Evolutionary conservation across 2,113 vertebrate species (phyloP).

Genomic region (Daboia siamensis): DNA sequence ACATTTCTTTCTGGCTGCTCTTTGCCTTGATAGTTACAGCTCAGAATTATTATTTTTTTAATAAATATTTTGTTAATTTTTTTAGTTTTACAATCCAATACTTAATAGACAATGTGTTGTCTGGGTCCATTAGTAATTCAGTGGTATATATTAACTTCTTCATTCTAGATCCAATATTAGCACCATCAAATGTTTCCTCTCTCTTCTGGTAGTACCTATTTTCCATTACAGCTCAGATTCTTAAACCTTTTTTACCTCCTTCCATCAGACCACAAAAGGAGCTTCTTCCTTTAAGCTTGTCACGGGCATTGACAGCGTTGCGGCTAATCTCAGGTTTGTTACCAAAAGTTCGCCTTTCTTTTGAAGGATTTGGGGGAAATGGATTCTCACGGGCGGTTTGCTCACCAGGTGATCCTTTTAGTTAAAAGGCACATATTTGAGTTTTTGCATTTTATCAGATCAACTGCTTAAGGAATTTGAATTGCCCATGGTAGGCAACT

Average conservation of each 20-base stretch:
- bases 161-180: too few relatives aligned
- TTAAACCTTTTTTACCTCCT: background rate
- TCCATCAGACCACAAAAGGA: conserved; percentile 91
- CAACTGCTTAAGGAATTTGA: background rate
- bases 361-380: background rate
- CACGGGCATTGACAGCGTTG: conserved; percentile 89
- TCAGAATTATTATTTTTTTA: too few relatives aligned
- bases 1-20: background rate
- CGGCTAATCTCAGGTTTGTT: conserved; percentile 87
- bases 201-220: too few relatives aligned
- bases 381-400: background rate
- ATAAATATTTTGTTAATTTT: too few relatives aligned
- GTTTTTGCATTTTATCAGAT: background rate
- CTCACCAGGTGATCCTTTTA: background rate
- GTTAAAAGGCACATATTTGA: background rate
- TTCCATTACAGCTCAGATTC: too few relatives aligned
- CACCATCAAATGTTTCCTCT: too few relatives aligned
- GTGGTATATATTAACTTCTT: too few relatives aligned
- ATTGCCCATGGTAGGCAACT: background rate
- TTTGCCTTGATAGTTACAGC: background rate
- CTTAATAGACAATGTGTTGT: too few relatives aligned
- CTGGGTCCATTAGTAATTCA: too few relatives aligned
- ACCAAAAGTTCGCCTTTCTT: background rate
- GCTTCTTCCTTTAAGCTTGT: conserved; percentile 93
- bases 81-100: too few relatives aligned